phyloP scores from a whole-genome alignment of 2,113 vertebrate genomes.

The Rhabdomys dilectus region DNA sequence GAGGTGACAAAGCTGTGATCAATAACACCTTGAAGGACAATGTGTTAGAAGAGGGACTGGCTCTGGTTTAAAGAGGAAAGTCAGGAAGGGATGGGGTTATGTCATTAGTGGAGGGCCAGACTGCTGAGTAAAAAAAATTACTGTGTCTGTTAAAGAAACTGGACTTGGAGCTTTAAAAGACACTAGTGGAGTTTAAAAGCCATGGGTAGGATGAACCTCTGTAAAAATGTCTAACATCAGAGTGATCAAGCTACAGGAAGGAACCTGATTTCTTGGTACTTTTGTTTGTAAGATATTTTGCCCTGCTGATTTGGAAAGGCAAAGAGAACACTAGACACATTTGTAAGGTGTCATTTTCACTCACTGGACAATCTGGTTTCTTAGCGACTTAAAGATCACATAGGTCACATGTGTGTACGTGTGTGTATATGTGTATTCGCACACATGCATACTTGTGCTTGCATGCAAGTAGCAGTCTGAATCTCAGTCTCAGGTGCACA shows the following conservation, averaged over 20 bases:
- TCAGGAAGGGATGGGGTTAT: not conserved
- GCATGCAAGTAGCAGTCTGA: not conserved
- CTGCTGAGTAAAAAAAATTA: not conserved
- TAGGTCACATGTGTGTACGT: not conserved
- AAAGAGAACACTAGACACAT: not conserved
- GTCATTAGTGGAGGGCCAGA: not conserved
- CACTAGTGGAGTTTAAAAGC: not conserved
- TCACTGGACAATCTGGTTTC: not conserved
- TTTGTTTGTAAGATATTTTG: not conserved
- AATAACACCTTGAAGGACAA: not conserved
- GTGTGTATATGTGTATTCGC: not conserved
- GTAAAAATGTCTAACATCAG: not conserved
- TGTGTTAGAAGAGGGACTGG: not conserved
- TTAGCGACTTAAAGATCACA: not conserved
- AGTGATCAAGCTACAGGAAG: not conserved
- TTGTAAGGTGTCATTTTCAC: not conserved
- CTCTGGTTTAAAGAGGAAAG: not conserved
- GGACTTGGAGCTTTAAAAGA: not conserved
- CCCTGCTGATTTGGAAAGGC: not conserved
- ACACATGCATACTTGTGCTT: too few species aligned
- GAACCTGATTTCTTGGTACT: not conserved
- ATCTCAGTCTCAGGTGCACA: not conserved
- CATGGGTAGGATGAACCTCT: not conserved
- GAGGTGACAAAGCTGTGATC: slow-evolving; percentile 16
- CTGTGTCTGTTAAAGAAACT: slow-evolving; percentile 9